These are phyloP conservation scores for Cerceris ruficornis DNA, from an alignment of 2,888 invertebrate genomes.

Conservation along the genomic window DNA sequence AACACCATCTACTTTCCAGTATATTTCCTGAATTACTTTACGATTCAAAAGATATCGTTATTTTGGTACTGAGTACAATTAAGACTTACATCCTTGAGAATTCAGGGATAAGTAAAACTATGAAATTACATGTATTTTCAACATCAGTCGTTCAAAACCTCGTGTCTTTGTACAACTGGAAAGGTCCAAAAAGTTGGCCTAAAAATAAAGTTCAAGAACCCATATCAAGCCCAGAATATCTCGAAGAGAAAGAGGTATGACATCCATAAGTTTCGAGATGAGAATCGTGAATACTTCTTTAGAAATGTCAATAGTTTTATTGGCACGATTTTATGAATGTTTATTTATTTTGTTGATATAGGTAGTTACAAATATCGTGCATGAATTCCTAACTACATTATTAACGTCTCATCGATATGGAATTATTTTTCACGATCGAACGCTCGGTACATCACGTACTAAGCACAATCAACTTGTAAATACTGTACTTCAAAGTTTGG, in stretches of 20 bases:
- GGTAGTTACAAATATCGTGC: conserved; percentile 84
- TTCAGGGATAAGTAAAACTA: conserved; percentile 86
- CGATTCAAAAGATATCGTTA: conserved; percentile 87
- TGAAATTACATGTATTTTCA: conserved; percentile 88
- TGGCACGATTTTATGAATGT: background rate
- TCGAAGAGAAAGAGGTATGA: conserved; percentile 80
- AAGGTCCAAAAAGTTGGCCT: conserved; percentile 84
- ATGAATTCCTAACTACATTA: conserved; percentile 88
- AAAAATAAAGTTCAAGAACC: conserved; percentile 71
- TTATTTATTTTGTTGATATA: conserved; percentile 46
- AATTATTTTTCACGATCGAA: conserved; percentile 88
- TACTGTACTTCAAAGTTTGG: conserved; percentile 86
- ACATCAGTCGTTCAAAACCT: conserved; percentile 87
- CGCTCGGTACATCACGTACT: conserved; percentile 85
- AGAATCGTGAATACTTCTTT: no score
- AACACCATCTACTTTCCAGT: conserved; percentile 85
- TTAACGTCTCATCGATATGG: conserved; percentile 90
- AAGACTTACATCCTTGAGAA: conserved; percentile 88
- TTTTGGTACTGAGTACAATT: conserved; percentile 86
- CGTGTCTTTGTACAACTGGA: conserved; percentile 89
- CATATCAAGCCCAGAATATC: conserved; percentile 27
- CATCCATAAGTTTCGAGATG: background rate
- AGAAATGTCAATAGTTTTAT: no score
- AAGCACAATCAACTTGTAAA: conserved; percentile 85
- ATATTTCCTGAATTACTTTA: conserved; percentile 86